These are phyloP conservation scores for Nothoprocta pentlandii DNA, from an alignment of 2,113 vertebrate genomes.

Conservation along the genomic window DNA sequence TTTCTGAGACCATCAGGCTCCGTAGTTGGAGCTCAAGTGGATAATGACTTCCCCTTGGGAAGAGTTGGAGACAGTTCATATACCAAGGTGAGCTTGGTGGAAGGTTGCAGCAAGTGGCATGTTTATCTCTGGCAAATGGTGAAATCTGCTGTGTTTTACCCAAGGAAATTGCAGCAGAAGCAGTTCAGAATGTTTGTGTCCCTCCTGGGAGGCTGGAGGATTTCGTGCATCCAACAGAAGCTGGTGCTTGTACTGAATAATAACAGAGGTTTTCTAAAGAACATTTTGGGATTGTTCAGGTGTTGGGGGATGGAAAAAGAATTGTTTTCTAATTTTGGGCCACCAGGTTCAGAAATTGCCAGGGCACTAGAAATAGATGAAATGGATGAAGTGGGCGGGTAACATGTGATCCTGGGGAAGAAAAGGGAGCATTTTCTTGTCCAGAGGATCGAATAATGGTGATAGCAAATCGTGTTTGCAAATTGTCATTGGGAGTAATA, in stretches of 20 bases:
- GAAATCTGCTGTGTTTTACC: neutral
- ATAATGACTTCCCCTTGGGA: neutral
- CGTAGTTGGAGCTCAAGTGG: neutral
- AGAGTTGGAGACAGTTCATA: neutral
- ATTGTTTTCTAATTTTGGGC: neutral
- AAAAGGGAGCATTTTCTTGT: neutral
- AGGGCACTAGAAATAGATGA: neutral
- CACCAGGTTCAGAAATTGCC: neutral
- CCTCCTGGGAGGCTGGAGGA: neutral
- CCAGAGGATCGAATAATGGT: neutral
- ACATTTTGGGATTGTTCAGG: neutral
- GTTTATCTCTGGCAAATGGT: neutral
- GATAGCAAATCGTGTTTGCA: neutral
- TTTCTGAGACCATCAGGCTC: neutral
- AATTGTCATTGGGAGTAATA: neutral
- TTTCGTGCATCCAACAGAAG: neutral
- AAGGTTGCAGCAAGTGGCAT: neutral
- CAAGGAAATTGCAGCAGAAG: neutral
- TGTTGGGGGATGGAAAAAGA: neutral
- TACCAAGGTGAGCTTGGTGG: accelerated
- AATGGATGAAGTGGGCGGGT: neutral
- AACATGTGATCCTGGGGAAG: neutral
- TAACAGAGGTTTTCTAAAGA: neutral
- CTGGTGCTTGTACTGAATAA: neutral
- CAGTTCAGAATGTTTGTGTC: neutral